Base-by-base conservation (phyloP, 2,888 invertebrate species). In the Apantesis nais region DNA sequence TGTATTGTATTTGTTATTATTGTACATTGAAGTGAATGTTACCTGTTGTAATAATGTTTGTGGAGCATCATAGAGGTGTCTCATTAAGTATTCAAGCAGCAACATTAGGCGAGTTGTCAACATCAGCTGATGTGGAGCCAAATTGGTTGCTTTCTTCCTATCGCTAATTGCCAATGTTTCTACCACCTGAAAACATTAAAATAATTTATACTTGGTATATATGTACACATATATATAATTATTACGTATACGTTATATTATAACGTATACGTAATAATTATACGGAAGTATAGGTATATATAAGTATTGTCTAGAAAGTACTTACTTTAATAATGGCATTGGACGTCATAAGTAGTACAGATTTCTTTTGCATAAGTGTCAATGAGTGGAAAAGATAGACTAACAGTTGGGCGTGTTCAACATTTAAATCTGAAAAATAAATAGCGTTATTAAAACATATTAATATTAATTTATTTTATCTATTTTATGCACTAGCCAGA, bases 311-410 rank as follows among this genome's bases (percentile, higher is more conserved):
- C 12, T 37, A 31, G 19, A 16, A 41, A 31, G 0, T 61, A 81
- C 85, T 85, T 83, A 95, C 95, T 86, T 95, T 95, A 69, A 95
- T 95, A 39, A 95, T 95, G 55, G 95, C 98, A 76, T 97, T 97
- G 2, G 98, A 97, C 48, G 98, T 97, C 82, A 97, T 95, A 14
- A 99, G 95, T 55, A 99, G 95, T 1, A 99, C 98, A 2, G 98
- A 97, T 90, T 99, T 99, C 93, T 99, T 99, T 92, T 99, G 99
- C 98, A 99, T 99, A 75, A 99, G 95, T 83, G 98, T 99, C 73
- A 99, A 93, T 0, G 99, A 98, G 91, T 99, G 99, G 92, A 99
- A 99, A 19, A 99, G 95, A 89, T 99, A 99, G 14, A 99, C 96
- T 76, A 99, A 92, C 55, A 99, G 95, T 90, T 99, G 99, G 0